Conservation (phyloP, 2,888 invertebrate genomes). For the Coleophora deauratella region DNA sequence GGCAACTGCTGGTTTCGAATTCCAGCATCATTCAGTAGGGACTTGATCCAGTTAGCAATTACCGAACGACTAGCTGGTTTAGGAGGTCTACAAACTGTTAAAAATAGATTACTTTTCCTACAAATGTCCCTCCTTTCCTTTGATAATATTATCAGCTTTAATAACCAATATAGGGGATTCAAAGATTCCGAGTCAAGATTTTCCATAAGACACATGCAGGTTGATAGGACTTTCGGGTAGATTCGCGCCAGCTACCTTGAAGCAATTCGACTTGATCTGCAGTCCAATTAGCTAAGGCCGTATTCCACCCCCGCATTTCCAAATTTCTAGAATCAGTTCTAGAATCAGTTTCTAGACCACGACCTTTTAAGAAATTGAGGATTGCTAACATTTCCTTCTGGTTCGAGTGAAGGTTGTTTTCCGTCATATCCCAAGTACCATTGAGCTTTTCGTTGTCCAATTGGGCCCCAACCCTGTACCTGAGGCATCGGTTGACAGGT, state of each 20-base stretch:
- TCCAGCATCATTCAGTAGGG: slow-evolving; percentile 13
- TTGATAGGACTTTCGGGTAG: slow-evolving; percentile 10
- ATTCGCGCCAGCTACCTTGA: slow-evolving; percentile 11
- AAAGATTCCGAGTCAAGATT: too few species aligned
- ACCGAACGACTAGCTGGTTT: slow-evolving; percentile 11
- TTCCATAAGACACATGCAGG: too few species aligned
- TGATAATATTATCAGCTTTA: background rate
- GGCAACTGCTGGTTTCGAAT: slow-evolving; percentile 18
- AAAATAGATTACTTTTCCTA: background rate
- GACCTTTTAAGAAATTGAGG: too few species aligned
- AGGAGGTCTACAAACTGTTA: slow-evolving; percentile 5
- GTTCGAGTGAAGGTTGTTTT: too few species aligned
- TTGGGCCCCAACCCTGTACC: too few species aligned
- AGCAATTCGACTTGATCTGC: slow-evolving; percentile 1
- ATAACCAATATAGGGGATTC: slow-evolving; percentile 10
- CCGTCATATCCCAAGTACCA: too few species aligned
- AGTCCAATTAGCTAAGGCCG: slow-evolving; percentile 4
- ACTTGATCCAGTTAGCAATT: slow-evolving; percentile 16
- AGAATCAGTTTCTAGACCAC: background rate
- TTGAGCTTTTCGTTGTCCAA: too few species aligned
- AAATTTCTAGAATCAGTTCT: slow-evolving; percentile 12
- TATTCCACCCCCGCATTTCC: slow-evolving; percentile 18
- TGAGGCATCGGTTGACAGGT: too few species aligned
- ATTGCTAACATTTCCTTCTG: too few species aligned
- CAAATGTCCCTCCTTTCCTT: background rate